Base-by-base conservation (phyloP, 2,888 invertebrate genomes). In the Crioceris asparagi region DNA sequence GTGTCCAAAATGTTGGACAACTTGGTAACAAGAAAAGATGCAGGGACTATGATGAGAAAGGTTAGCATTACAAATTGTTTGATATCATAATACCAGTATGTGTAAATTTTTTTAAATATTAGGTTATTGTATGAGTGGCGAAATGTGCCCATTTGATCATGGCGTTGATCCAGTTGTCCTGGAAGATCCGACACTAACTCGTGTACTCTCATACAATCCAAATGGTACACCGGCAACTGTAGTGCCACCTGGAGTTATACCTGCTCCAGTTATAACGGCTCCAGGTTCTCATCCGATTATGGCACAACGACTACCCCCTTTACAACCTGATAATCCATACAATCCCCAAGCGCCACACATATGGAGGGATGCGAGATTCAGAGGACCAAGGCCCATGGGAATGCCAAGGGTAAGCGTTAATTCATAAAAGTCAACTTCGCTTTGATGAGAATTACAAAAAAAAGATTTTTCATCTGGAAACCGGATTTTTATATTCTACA, bases 131-230 rank as follows among this genome's bases (percentile, higher is more conserved):
- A 90, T 96, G 78, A 76, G 88, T 3, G 97, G 97, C 1, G 97
- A 97, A 62, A 76, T 91, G 42, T 98, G 98, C 61, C 90, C 87
- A 4, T 98, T 80, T 72, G 96, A 97, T 68, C 97, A 98, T 68
- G 97, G 97, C 4, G 74, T 79, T 1, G 96, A 97, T 65, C 96
- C 97, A 0, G 88, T 98, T 0, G 90, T 97, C 2, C 68, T 97
- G 18, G 94, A 94, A 56, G 91, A 92, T 58, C 77, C 86, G 1
- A 77, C 71, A 10, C 58, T 77, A 17, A 70, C 70, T 37, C 64
- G 68, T 2, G 73, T 75, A 32, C 56, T 75, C 38, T 66, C 66
- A 7, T 71, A 69, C 40, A 67, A 68, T 19, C 68, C 68, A 2
- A 68, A 69, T 44, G 65, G 66, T 44, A 50, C 53, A 33, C 59